phyloP scores from a whole-genome alignment of 30 jellyfish, hydroid and myxozoan genomes.

The Aurelia aurita complex sp. Pacific region DNA sequence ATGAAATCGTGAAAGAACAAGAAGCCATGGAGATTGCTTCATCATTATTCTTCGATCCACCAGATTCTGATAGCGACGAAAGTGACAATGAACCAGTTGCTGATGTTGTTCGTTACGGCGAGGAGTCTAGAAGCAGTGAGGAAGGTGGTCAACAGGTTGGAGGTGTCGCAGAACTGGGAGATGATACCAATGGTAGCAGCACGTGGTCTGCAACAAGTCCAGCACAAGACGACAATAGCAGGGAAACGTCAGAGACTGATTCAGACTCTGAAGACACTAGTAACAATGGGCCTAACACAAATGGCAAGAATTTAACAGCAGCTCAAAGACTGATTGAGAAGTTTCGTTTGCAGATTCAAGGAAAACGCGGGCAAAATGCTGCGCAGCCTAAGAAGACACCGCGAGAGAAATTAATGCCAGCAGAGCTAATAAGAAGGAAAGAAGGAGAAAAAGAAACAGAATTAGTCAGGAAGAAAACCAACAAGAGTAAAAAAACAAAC shows the following conservation, averaged over 20 bases:
- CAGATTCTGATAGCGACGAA: conserved; percentile 14
- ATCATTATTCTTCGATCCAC: conserved; percentile 19
- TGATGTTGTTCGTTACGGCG: background rate
- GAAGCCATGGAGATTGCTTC: conserved; percentile 18
- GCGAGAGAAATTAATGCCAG: conserved; percentile 17
- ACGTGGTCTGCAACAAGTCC: too few species aligned
- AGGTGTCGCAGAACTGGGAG: background rate
- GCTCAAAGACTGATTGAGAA: conserved; percentile 38
- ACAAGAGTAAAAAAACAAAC: background rate
- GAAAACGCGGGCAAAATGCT: background rate
- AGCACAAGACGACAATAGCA: background rate
- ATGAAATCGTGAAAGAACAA: conserved; percentile 24
- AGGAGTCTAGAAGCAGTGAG: background rate
- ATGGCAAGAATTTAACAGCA: conserved; percentile 13
- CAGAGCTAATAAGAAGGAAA: background rate
- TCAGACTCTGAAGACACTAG: background rate
- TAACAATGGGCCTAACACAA: background rate
- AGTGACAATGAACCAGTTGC: background rate
- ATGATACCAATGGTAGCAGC: background rate
- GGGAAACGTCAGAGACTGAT: background rate
- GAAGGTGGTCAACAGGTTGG: background rate
- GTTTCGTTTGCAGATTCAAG: conserved; percentile 10
- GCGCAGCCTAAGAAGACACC: background rate
- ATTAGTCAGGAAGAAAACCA: background rate
- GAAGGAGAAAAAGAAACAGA: background rate